A percentile compares a stretch with the other conserved stretches of the same genome.
Evolutionary conservation across 1,140 invertebrate species (phyloP).

Genomic region (Drosophila nannoptera): DNA sequence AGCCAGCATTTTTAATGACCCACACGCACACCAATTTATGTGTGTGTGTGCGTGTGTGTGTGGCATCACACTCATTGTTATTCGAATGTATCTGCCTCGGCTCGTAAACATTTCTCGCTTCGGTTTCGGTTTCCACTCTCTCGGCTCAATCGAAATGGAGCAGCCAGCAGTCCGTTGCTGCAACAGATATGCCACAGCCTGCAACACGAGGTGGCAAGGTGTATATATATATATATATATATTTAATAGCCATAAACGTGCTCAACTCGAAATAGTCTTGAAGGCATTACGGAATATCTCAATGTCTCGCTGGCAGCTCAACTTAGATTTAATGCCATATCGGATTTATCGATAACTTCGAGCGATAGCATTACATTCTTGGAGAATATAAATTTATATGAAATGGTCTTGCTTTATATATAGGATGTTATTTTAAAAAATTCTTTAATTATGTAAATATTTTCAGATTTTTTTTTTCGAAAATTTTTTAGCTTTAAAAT

Average conservation of each 20-base stretch:
- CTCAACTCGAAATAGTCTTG: neutral
- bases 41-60: conserved; percentile 32
- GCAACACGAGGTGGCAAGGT: conserved; percentile 22
- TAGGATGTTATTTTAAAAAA: too few relatives aligned
- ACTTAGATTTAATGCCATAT: neutral
- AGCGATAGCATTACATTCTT: too few relatives aligned
- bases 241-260: conserved; percentile 10
- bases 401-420: too few relatives aligned
- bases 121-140: conserved; percentile 13
- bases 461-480: too few relatives aligned
- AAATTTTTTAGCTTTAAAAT: too few relatives aligned
- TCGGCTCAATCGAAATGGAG: conserved; percentile 40
- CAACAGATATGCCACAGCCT: neutral
- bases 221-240: neutral
- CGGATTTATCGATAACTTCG: neutral
- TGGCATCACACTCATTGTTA: conserved; percentile 40
- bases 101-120: conserved; percentile 42
- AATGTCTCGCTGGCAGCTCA: neutral
- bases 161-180: neutral
- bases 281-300: neutral
- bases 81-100: conserved; percentile 41
- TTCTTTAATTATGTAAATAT: too few relatives aligned
- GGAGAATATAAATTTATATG: too few relatives aligned
- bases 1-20: conserved; percentile 43
- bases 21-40: conserved; percentile 47